Evolutionary conservation across 2,888 invertebrate genomes (phyloP).

Genomic region (Cactoblastis cactorum): DNA sequence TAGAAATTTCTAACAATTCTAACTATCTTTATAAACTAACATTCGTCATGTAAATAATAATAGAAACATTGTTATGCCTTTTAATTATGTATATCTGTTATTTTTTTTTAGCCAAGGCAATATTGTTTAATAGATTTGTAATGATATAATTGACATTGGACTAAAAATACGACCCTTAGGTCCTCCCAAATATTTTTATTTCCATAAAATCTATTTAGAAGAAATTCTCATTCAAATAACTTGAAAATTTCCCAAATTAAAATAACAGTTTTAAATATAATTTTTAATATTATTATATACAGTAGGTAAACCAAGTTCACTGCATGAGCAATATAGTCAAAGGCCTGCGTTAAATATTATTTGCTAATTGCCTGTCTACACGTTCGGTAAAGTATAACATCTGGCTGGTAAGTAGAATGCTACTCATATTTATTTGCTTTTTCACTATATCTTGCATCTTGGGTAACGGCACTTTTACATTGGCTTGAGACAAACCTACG

Average conservation of each 20-base stretch:
- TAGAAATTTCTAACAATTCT: not conserved
- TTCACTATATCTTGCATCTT: constrained; percentile 10
- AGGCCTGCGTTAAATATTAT: constrained; percentile 16
- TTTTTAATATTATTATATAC: not conserved
- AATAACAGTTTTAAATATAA: too few species aligned
- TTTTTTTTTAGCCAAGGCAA: too few species aligned
- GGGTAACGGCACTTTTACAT: constrained; percentile 28
- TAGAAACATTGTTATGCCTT: too few species aligned
- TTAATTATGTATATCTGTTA: too few species aligned
- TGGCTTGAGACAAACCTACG: not conserved
- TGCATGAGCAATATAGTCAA: constrained; percentile 2
- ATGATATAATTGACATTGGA: too few species aligned
- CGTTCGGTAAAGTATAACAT: constrained; percentile 5
- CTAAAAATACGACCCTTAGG: too few species aligned
- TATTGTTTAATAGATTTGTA: too few species aligned
- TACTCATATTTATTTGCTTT: constrained; percentile 17
- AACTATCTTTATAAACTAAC: not conserved
- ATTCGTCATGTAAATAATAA: too few species aligned
- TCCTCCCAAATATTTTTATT: too few species aligned
- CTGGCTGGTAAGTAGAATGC: constrained; percentile 10
- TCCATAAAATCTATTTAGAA: not conserved
- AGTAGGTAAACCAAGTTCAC: constrained; percentile 1
- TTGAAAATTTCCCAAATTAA: too few species aligned
- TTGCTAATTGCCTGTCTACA: constrained; percentile 13
- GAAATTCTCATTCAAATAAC: not conserved